Base-by-base conservation (phyloP, 1,140 invertebrate genomes). In the Sycobia sp. region DNA sequence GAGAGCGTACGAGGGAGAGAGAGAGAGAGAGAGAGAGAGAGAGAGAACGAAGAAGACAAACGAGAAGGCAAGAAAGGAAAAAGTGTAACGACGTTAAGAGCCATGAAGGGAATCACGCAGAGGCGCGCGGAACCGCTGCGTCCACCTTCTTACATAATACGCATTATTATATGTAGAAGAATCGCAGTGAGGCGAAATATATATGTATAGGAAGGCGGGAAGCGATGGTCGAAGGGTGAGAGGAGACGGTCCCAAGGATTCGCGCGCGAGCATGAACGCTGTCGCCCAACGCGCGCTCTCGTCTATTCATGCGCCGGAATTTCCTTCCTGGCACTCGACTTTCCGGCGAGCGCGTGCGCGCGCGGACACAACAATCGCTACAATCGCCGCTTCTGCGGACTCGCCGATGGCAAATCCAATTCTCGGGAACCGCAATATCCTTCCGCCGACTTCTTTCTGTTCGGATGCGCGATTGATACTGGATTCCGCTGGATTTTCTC, bases 391-490 rank as follows among this genome's bases (percentile, higher is more conserved):
- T 29, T 14, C 46, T 23, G 7, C 38, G 22, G 14, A 32, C n/a
- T 11, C 36, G 39, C 25, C 16, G 27, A 13, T n/a, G 66, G 67
- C 65, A 64, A n/a, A n/a, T n/a, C n/a, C n/a, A n/a, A n/a, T n/a
- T n/a, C 59, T 57, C 63, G 71, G 16, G 36, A 36, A 54, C 71
- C 71, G 70, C 73, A 73, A 69, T 73, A 70, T 72, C 71, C 73
- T 73, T 74, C 71, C 73, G 73, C 34, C 14, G 38, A 47, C n/a
- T n/a, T n/a, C n/a, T n/a, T n/a, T n/a, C n/a, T n/a, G n/a, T n/a
- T n/a, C n/a, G n/a, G n/a, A n/a, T n/a, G n/a, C n/a, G n/a, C n/a
- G n/a, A n/a, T n/a, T n/a, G n/a, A n/a, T n/a, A n/a, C n/a, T n/a
- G n/a, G n/a, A n/a, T n/a, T n/a, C n/a, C n/a, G n/a, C n/a, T n/a